Evolutionary conservation across 2,797 vertebrate species (phyloP), one percentile per base, ranked within the genome.

Genomic region (Pangasius sanitwongsei): DNA sequence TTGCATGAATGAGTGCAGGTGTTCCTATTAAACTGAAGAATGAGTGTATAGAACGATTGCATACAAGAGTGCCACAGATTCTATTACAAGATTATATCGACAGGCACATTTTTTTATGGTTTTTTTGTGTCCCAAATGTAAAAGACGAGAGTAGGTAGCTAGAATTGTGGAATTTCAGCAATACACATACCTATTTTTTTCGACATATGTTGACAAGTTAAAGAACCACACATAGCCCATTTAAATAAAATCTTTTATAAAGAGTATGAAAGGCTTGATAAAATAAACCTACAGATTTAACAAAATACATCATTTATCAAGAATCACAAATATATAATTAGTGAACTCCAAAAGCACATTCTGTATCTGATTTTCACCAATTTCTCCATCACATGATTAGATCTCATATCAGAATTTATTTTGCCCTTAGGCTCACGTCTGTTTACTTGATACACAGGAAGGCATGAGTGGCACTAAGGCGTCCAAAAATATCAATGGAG

Each of bases 231-330:
- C 34, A 13, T 0, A 75, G 28, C 50, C 34, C 28, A 57, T 12
- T 83, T 86, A 83, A 83, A 86, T 81, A 86, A 72, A 83, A 9
- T 37, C 34, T 74, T 86, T 88, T 57, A 53, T 63, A 61, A 86
- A 86, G n/a, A 44, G 78, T 86, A 89, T 67, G 69, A 89, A 89
- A 87, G 48, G 69, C 25, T 37, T 65, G 44, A 83, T 77, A 57
- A 87, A 89, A 87, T 77, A 75, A 77, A 67, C 72, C 44, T 83
- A 75, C 23, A 70, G 15, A n/a, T 81, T 70, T 34, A 89, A 75
- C 31, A 89, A 87, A 89, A 86, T 89, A 86, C 53, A 81, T 31
- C 31, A 78, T 78, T 78, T 70, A 59, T 59, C 63, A 89, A 61
- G 37, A 59, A 53, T 70, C 28, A 80, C 61, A 80, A 59, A 37